Conservation (phyloP, 2,888 invertebrate genomes). For the Mesoligia furuncula region DNA sequence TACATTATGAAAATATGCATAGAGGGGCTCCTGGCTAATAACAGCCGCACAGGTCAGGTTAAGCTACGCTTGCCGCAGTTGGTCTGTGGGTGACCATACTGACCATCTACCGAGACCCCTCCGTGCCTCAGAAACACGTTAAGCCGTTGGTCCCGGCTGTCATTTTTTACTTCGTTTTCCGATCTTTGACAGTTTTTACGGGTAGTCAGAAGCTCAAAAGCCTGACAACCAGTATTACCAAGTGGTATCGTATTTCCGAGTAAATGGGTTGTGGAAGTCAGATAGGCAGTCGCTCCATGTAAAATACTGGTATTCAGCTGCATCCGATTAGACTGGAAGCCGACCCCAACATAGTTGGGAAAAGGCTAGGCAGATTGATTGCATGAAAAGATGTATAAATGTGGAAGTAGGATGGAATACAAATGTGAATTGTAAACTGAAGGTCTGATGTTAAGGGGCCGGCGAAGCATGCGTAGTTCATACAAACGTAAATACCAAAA, state of each 20-base stretch:
- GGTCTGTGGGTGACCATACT: background rate
- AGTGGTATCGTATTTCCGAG: background rate
- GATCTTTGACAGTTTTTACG: background rate
- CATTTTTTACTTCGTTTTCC: too few relatives aligned
- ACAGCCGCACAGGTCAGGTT: background rate
- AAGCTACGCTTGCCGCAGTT: background rate
- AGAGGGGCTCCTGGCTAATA: background rate
- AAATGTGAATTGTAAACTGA: background rate
- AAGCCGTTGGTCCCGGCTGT: background rate
- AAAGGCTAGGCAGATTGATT: background rate
- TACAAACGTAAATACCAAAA: too few relatives aligned
- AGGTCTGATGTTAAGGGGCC: background rate
- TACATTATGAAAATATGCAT: constrained; percentile 9
- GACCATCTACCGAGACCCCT: background rate
- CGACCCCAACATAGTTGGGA: background rate
- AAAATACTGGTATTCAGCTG: background rate
- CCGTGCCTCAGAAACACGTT: background rate
- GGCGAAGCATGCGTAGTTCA: too few relatives aligned
- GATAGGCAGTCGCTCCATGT: too few relatives aligned
- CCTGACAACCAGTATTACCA: background rate
- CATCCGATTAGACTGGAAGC: background rate
- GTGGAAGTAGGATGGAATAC: background rate
- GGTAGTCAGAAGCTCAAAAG: too few relatives aligned
- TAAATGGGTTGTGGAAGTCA: background rate
- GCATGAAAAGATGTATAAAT: background rate